Evolutionary conservation across 2,113 vertebrate genomes (phyloP).

Genomic region (Acanthochromis polyacanthus): DNA sequence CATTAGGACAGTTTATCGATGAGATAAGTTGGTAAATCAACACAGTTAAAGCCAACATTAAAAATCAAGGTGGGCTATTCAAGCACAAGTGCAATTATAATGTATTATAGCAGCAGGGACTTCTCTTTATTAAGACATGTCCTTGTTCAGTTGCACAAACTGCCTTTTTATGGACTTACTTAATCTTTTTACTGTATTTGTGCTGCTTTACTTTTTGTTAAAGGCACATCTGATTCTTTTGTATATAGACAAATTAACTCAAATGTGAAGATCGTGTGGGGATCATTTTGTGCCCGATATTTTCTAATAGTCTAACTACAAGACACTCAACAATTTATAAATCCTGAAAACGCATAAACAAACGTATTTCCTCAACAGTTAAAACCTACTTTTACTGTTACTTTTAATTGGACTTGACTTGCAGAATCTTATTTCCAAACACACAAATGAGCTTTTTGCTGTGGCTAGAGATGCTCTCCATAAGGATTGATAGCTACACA

Average conservation of each 20-base stretch:
- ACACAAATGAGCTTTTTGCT: not conserved
- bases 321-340: too few relatives aligned
- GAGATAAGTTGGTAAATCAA: slow-evolving; percentile 46
- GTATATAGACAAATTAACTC: too few relatives aligned
- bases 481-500: not conserved
- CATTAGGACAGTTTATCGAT: slow-evolving; percentile 49
- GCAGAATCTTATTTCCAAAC: not conserved
- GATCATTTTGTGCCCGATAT: not conserved
- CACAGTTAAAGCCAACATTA: slow-evolving; percentile 55
- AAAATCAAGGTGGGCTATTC: slow-evolving; percentile 8
- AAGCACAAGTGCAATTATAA: slow-evolving; percentile 13
- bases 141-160: too few relatives aligned
- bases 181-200: too few relatives aligned
- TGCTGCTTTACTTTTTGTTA: too few relatives aligned
- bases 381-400: not conserved
- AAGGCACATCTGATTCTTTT: too few relatives aligned
- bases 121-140: not conserved
- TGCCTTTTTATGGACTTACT: too few relatives aligned
- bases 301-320: not conserved
- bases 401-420: not conserved
- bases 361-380: not conserved
- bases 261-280: too few relatives aligned
- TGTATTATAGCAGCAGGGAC: slow-evolving; percentile 15
- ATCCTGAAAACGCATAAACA: not conserved
- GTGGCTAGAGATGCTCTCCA: not conserved